Evolutionary conservation across 2,888 invertebrate genomes (phyloP).

Genomic region (Troides aeacus): DNA sequence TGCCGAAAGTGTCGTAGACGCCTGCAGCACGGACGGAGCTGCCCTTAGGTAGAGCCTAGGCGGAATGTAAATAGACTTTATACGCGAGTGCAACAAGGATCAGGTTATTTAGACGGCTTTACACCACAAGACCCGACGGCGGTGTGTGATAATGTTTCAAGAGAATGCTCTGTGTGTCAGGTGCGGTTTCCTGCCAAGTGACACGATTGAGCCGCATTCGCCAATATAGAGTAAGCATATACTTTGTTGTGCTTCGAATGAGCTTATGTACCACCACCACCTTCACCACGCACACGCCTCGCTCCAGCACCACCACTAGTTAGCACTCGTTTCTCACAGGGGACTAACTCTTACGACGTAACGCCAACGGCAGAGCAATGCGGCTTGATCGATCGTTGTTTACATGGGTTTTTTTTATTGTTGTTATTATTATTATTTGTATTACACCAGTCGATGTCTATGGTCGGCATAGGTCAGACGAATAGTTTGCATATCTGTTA

Average conservation of each 20-base stretch:
- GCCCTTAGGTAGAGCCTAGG: neutral
- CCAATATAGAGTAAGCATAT: conserved; percentile 77
- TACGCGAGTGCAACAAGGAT: conserved; percentile 4
- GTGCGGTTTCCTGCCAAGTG: conserved; percentile 77
- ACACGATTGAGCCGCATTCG: conserved; percentile 76
- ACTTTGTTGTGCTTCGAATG: conserved; percentile 36
- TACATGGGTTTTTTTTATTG: neutral
- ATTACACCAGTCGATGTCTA: no score
- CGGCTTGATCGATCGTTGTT: conserved; percentile 15
- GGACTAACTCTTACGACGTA: neutral
- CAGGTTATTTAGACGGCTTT: conserved; percentile 11
- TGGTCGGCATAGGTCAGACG: no score
- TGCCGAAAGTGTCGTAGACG: neutral
- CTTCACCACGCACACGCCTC: conserved; percentile 12
- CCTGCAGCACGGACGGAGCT: neutral
- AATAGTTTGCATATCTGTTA: no score
- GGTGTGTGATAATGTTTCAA: conserved; percentile 29
- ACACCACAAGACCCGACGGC: neutral
- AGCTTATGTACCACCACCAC: conserved; percentile 36
- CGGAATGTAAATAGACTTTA: conserved; percentile 6
- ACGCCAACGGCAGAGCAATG: conserved; percentile 4
- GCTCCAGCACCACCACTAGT: neutral
- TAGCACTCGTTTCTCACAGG: conserved; percentile 18
- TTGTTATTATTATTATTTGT: no score
- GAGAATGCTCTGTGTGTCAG: conserved; percentile 65